Base-by-base conservation (phyloP, 2,797 vertebrate species). In the Microcaecilia unicolor region DNA sequence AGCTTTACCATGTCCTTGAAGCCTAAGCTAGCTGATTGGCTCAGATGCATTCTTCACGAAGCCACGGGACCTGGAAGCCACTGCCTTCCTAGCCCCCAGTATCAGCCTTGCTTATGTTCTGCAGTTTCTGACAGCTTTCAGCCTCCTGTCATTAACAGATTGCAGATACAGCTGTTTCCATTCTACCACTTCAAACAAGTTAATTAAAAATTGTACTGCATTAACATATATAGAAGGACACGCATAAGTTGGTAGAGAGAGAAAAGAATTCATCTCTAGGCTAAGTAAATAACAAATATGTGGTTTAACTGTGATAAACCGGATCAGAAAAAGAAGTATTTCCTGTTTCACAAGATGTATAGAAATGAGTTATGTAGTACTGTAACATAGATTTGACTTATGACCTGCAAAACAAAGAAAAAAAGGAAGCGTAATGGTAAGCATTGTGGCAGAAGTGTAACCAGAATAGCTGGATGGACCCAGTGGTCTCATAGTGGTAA, bases 131-230 rank as follows among this genome's bases (percentile, higher is more conserved):
- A 71, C 64, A 64, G 54, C 48, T 58, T 55, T 62, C 67, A 66
- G 32, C 49, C 52, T 31, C 39, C 6, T 62, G 47, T 67, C 56
- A 61, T 63, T 35, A 15, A 31, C 55, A 57, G 61, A 21, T 52
- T 64, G 55, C 56, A 54, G 45, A 43, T 63, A 35, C 67, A 77
- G 68, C 57, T 75, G 41, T 65, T 67, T 70, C 62, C 58, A 72
- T 67, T 70, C 56, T 54, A 35, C 37, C 54, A 54, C 60, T 61
- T 72, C 62, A 67, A 65, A 71, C 53, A 44, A 37, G 59, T 60
- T 71, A 53, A 70, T 70, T 66, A 64, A 67, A 55, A 64, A 51
- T 66, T 63, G 61, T 55, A 50, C 43, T 64, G 43, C 58, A 59
- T 61, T 51, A 63, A 61, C 52, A 61, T 46, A 56, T 35, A 48